phyloP scores from a whole-genome alignment of 2,888 invertebrate genomes.

The Eupithecia dodoneata region DNA sequence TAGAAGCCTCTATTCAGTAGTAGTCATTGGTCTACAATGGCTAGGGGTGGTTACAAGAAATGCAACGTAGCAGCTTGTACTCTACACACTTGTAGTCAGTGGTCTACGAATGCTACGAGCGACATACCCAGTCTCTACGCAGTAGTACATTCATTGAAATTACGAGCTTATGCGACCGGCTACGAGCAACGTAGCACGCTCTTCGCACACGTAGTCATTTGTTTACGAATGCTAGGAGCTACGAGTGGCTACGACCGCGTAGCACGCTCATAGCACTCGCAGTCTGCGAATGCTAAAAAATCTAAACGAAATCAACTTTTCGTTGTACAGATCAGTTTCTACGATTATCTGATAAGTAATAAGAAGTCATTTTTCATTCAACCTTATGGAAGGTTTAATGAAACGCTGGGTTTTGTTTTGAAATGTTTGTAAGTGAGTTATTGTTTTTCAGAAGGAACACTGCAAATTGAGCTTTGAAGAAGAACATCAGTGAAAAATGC shows the following conservation, averaged over 20 bases:
- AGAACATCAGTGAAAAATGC: not conserved
- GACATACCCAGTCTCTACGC: too few species aligned
- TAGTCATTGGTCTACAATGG: not conserved
- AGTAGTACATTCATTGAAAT: too few species aligned
- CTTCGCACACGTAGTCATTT: not conserved
- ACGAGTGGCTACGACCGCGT: not conserved
- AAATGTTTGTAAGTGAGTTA: not conserved
- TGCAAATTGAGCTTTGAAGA: not conserved
- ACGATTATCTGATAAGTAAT: not conserved
- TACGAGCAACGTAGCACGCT: conserved; percentile 7
- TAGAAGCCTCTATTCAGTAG: not conserved
- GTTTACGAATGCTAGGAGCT: not conserved
- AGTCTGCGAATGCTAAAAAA: not conserved
- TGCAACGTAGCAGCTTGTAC: too few species aligned
- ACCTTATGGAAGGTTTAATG: too few species aligned
- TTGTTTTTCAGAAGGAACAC: not conserved
- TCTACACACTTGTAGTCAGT: too few species aligned
- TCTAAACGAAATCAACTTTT: not conserved
- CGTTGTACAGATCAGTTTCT: not conserved
- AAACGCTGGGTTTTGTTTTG: not conserved
- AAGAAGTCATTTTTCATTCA: not conserved
- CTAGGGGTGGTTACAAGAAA: too few species aligned
- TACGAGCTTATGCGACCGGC: not conserved
- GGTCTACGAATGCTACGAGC: too few species aligned
- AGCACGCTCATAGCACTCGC: not conserved